Conservation (phyloP, 2,888 invertebrate genomes). For the Caenorhabditis sp. region DNA sequence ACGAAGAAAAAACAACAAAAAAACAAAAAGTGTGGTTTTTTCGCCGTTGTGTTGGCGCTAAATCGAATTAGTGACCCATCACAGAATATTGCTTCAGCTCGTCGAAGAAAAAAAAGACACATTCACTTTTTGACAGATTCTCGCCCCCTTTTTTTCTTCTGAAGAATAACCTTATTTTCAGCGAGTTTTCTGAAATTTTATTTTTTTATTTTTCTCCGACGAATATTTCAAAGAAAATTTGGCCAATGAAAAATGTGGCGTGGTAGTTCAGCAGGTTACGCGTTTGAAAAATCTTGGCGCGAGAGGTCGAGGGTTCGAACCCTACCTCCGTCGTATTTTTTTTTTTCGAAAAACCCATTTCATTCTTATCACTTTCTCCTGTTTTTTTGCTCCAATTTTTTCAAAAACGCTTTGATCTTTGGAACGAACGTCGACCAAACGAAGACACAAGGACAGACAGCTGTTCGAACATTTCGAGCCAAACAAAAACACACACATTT, state of each 20-base stretch:
- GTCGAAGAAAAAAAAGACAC: not conserved
- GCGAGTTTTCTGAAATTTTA: too few species aligned
- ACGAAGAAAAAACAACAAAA: slow-evolving; percentile 6
- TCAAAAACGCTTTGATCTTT: not conserved
- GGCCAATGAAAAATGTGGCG: too few species aligned
- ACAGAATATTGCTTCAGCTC: not conserved
- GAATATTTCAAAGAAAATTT: too few species aligned
- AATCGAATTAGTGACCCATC: slow-evolving; percentile 31
- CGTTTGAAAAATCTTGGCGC: too few species aligned
- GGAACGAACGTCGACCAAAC: not conserved
- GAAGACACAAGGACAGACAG: not conserved
- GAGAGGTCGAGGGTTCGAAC: too few species aligned
- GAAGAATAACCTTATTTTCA: too few species aligned
- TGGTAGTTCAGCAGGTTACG: too few species aligned
- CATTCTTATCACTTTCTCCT: too few species aligned
- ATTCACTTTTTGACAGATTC: not conserved
- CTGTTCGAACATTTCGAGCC: not conserved
- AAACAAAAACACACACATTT: too few species aligned
- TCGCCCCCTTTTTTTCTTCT: not conserved
- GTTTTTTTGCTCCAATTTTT: not conserved
- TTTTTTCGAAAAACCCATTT: too few species aligned
- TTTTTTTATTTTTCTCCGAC: too few species aligned
- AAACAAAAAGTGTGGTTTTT: slow-evolving; percentile 3
- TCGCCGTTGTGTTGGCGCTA: slow-evolving; percentile 6
- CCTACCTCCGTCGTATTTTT: too few species aligned